Percentiles rank a stretch among this genome's conserved stretches.
Evolutionary conservation across 2,113 vertebrate genomes (phyloP).

Genomic region (Oryctolagus cuniculus): DNA sequence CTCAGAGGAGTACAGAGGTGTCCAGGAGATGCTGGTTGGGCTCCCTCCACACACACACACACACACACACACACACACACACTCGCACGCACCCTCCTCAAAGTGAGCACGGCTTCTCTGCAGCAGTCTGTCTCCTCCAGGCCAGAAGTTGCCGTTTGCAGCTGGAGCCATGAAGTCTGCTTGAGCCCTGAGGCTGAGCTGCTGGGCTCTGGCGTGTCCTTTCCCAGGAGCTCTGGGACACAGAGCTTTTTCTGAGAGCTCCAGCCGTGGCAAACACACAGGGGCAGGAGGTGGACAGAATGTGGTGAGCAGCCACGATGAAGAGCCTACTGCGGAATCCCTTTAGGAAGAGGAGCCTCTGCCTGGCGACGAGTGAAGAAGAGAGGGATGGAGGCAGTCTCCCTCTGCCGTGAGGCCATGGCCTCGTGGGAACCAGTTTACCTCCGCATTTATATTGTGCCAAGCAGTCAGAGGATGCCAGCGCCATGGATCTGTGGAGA

Average conservation of each 20-base stretch:
- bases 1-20: neutral
- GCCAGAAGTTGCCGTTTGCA: neutral
- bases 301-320: accelerated
- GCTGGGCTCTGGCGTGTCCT: neutral
- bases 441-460: conserved; percentile 83
- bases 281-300: neutral
- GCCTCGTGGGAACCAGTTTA: conserved; percentile 85
- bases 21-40: neutral
- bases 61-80: too few relatives aligned
- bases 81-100: neutral
- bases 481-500: conserved; percentile 71
- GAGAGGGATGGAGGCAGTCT: conserved; percentile 6
- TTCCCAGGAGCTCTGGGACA: neutral
- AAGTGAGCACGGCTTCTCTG: neutral
- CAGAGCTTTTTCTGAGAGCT: neutral
- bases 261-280: neutral
- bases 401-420: conserved; percentile 56
- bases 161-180: neutral
- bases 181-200: neutral
- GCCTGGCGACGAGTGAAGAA: too few relatives aligned
- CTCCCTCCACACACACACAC: neutral
- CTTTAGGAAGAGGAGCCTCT: too few relatives aligned
- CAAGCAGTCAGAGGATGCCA: conserved; percentile 79
- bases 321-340: neutral
- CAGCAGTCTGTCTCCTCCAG: neutral